Evolutionary conservation across 2,797 vertebrate species (phyloP).

Genomic region (Simalia tracyae): DNA sequence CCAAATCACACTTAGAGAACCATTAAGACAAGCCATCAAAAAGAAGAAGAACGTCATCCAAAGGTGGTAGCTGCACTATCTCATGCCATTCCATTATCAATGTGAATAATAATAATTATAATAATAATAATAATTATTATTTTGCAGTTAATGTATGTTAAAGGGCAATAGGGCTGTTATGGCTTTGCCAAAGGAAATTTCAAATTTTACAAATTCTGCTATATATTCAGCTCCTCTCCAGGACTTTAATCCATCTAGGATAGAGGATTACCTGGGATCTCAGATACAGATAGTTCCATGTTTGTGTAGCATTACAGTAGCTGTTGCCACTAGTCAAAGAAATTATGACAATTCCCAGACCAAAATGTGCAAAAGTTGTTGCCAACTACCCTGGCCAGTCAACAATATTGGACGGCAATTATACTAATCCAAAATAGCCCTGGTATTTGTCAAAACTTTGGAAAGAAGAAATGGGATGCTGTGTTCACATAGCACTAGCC

Average conservation of each 20-base stretch:
- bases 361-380: background rate
- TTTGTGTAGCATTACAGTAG: background rate
- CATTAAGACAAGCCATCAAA: slow-evolving; percentile 93
- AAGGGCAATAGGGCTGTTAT: background rate
- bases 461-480: background rate
- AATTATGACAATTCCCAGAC: background rate
- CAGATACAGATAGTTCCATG: background rate
- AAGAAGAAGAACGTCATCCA: slow-evolving; percentile 98
- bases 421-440: background rate
- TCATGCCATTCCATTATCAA: background rate
- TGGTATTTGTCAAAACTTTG: background rate
- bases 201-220: background rate
- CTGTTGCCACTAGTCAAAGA: background rate
- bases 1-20: slow-evolving; percentile 90
- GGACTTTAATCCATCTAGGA: background rate
- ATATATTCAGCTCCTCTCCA: background rate
- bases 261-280: background rate
- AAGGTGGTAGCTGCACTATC: slow-evolving; percentile 75
- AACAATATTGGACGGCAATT: background rate
- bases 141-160: background rate
- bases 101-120: background rate
- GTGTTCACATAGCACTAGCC: background rate
- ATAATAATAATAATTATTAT: too few species aligned
- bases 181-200: background rate
- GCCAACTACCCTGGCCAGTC: background rate